Conservation (phyloP, 2,888 invertebrate genomes). For the Panorpa germanica region DNA sequence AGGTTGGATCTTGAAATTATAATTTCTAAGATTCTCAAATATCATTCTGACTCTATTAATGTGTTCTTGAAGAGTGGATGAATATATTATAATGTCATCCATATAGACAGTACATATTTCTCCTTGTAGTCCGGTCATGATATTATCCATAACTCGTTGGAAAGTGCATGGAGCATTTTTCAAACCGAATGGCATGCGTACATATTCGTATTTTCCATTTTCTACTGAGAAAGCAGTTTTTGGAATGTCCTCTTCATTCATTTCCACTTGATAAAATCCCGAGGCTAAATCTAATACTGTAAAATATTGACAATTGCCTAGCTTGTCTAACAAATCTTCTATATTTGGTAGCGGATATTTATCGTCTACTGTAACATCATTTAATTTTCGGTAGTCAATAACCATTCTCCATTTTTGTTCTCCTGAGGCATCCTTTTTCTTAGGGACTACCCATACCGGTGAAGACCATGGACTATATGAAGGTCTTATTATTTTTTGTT, state of each 20-base stretch:
- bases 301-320: constrained; percentile 14
- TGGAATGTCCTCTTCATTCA: constrained; percentile 12
- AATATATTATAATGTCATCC: constrained; percentile 15
- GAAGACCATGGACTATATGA: no score
- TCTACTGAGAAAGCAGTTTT: constrained; percentile 17
- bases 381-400: constrained; percentile 14
- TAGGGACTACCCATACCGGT: constrained; percentile 8
- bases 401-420: constrained; percentile 15
- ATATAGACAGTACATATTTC: constrained; percentile 14
- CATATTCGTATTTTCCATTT: constrained; percentile 17
- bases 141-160: constrained; percentile 18
- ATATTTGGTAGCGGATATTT: constrained; percentile 13
- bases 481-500: no score
- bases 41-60: constrained; percentile 9
- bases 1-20: constrained; percentile 11
- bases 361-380: constrained; percentile 12
- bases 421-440: constrained; percentile 8
- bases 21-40: constrained; percentile 4
- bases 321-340: constrained; percentile 13
- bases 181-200: constrained; percentile 17
- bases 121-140: no score
- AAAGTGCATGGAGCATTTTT: constrained; percentile 18
- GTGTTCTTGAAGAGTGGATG: constrained; percentile 11
- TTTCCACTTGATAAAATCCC: constrained; percentile 16
- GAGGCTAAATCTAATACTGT: constrained; percentile 14